Conservation (phyloP, 1,140 invertebrate genomes). For the Drosophila willistoni region DNA sequence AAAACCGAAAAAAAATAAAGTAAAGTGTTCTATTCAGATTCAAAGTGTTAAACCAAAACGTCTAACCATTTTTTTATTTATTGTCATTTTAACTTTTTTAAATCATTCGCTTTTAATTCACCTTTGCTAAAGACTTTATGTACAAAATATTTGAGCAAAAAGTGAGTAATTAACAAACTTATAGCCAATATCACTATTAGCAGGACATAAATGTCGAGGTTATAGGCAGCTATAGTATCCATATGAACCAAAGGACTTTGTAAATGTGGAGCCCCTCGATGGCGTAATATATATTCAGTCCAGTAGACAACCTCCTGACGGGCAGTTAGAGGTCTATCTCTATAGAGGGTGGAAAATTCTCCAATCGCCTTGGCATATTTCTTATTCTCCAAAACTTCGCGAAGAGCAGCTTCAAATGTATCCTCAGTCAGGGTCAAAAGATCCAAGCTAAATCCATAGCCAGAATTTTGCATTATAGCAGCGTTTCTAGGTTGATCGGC, state of each 20-base stretch:
- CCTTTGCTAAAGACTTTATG: neutral
- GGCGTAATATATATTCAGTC: slow-evolving; percentile 83
- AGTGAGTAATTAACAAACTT: neutral
- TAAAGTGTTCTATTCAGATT: too few relatives aligned
- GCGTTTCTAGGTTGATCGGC: slow-evolving; percentile 86
- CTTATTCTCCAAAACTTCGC: slow-evolving; percentile 60
- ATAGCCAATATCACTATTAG: slow-evolving; percentile 26
- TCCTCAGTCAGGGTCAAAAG: slow-evolving; percentile 79
- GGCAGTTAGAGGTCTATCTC: slow-evolving; percentile 73
- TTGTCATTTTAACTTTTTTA: neutral
- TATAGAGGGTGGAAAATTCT: slow-evolving; percentile 60
- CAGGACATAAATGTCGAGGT: slow-evolving; percentile 65
- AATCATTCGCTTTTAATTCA: neutral
- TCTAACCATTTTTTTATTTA: neutral
- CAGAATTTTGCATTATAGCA: slow-evolving; percentile 79
- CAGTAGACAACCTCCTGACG: slow-evolving; percentile 83
- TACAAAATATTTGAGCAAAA: slow-evolving; percentile 23
- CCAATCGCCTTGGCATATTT: slow-evolving; percentile 54
- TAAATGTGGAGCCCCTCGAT: slow-evolving; percentile 83
- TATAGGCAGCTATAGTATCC: slow-evolving; percentile 55
- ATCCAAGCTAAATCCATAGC: slow-evolving; percentile 83
- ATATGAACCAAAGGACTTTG: slow-evolving; percentile 65
- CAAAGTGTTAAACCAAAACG: too few relatives aligned
- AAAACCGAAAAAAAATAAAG: too few relatives aligned
- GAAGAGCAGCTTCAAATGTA: slow-evolving; percentile 47